These are phyloP conservation scores for Trachops cirrhosus DNA, from an alignment of 2,797 vertebrate genomes.

Conservation along the genomic window DNA sequence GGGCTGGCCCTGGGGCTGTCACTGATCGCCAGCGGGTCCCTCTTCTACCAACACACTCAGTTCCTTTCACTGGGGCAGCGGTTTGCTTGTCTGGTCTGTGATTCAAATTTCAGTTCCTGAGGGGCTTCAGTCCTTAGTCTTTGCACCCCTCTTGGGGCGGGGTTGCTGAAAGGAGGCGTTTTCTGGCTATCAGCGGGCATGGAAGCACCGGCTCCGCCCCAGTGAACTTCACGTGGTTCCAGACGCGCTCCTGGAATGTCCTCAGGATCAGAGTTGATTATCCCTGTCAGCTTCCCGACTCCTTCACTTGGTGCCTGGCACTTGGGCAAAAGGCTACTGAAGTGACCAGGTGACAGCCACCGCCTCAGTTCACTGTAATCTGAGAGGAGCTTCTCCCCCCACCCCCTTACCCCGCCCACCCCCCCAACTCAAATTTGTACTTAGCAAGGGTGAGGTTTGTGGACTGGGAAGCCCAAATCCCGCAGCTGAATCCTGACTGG, in stretches of 20 bases:
- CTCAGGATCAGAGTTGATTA: not conserved
- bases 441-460: not conserved
- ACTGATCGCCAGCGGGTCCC: too few species aligned
- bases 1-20: fast-evolving
- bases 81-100: not conserved
- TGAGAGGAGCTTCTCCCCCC: not conserved
- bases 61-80: not conserved
- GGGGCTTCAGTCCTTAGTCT: not conserved
- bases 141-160: not conserved
- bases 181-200: fast-evolving
- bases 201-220: not conserved
- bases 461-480: not conserved
- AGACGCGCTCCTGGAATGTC: not conserved
- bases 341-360: not conserved
- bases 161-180: not conserved
- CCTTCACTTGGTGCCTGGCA: not conserved
- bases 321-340: not conserved
- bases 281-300: not conserved
- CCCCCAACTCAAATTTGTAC: not conserved
- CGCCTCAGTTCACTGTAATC: not conserved
- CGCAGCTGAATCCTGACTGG: not conserved
- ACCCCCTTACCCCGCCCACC: too few species aligned
- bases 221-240: not conserved
- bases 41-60: too few species aligned
- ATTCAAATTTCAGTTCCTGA: not conserved